These are phyloP conservation scores for Anagrus nilaparvatae DNA, from an alignment of 1,140 invertebrate species.

Conservation along the genomic window DNA sequence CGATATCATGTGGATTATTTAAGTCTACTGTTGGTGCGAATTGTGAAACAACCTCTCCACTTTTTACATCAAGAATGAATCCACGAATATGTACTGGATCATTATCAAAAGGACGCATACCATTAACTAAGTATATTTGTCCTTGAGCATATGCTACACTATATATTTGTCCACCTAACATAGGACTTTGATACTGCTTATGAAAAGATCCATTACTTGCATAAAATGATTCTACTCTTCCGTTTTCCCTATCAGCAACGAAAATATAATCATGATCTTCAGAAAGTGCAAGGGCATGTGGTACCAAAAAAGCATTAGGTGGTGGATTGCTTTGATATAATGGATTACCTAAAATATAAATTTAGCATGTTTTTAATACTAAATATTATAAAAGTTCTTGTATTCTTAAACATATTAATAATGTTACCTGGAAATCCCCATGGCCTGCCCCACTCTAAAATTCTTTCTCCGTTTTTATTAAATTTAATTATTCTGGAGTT, in stretches of 20 bases:
- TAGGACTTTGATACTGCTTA: constrained; percentile 46
- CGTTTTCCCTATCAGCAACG: constrained; percentile 86
- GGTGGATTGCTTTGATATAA: constrained; percentile 25
- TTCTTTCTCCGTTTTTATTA: constrained; percentile 54
- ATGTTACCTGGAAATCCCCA: constrained; percentile 21
- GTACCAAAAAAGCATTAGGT: constrained; percentile 57
- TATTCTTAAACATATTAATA: constrained; percentile 1
- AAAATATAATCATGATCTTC: constrained; percentile 66
- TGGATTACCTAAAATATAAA: constrained; percentile 4
- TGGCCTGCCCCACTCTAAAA: constrained; percentile 54
- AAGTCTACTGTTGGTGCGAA: constrained; percentile 54
- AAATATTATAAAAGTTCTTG: constrained; percentile 10
- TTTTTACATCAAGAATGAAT: constrained; percentile 55
- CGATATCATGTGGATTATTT: constrained; percentile 64
- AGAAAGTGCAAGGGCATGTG: constrained; percentile 73
- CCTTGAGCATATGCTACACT: constrained; percentile 56
- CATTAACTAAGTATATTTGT: constrained; percentile 37
- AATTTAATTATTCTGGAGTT: constrained; percentile 86
- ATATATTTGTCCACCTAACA: constrained; percentile 55
- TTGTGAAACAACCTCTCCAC: constrained; percentile 47
- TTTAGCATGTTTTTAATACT: too few relatives aligned
- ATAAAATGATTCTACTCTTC: constrained; percentile 71
- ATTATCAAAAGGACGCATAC: constrained; percentile 17
- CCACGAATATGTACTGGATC: constrained; percentile 44
- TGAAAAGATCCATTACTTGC: constrained; percentile 53